Evolutionary conservation across 2,888 invertebrate genomes (phyloP), one percentile per base, ranked within the genome.

Genomic region (Dyspetes luteomarginatus): DNA sequence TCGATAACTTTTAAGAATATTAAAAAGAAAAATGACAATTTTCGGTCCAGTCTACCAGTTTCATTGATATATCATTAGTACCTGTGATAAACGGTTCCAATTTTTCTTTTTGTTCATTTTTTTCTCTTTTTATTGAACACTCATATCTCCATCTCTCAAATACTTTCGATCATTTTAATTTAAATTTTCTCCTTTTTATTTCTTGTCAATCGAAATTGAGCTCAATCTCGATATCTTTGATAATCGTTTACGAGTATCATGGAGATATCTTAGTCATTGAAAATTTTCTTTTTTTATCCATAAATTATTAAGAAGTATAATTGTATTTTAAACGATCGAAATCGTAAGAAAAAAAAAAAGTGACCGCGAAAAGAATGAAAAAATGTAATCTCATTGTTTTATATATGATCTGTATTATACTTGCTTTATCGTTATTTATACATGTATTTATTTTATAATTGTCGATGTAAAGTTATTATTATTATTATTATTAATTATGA

Each of bases 351-450:
- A 36, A 72, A 68, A 64, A 48, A 2, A 1, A 36, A 12, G 36
- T 36, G 48, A 41, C 26, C 22, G 48, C 19, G 43, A 36, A n/a
- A n/a, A n/a, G n/a, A n/a, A n/a, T 41, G 36, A 64, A 60, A 62
- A 68, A 67, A 68, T 28, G 60, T 71, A 62, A 82, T 80, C 68
- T 78, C 58, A 82, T 83, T 84, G 83, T 84, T 85, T 84, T 85
- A 78, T 82, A 82, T 89, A 89, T 88, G 84, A 90, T 89, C 84
- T 91, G 91, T 91, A 91, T 90, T 86, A 91, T 91, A 91, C 90
- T 90, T 90, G 88, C 87, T 89, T 89, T 89, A 90, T 88, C 87
- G 88, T 90, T 90, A 90, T 91, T 90, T 90, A 90, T 90, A 88
- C 85, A 86, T 88, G 85, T 90, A 91, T 91, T 91, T 91, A 91